phyloP scores from a whole-genome alignment of 30 jellyfish, hydroid and myxozoan genomes.

The Cassiopea xamachana region DNA sequence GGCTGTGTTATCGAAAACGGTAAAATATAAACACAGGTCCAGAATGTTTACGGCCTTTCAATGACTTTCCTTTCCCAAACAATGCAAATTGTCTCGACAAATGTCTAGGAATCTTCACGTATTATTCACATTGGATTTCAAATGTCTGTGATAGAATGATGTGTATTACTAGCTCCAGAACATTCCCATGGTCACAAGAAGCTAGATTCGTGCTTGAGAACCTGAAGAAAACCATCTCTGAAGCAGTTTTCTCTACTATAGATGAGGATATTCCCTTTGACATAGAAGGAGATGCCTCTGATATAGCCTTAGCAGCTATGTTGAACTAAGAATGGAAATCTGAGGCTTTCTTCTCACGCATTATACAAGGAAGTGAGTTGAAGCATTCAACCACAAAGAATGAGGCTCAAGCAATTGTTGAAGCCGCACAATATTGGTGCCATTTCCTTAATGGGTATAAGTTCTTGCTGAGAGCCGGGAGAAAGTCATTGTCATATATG shows the following conservation, averaged over 20 bases:
- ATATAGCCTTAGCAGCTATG: not conserved
- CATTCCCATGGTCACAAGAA: conserved; percentile 32
- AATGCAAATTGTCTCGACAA: conserved; percentile 52
- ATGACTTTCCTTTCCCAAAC: conserved; percentile 65
- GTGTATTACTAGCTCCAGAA: conserved; percentile 41
- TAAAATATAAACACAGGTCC: conserved; percentile 36
- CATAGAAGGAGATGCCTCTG: not conserved
- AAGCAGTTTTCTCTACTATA: conserved; percentile 30
- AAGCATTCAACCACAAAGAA: conserved; percentile 47
- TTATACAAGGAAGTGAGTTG: conserved; percentile 42
- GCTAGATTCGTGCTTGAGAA: conserved; percentile 10
- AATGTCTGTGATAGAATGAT: conserved; percentile 29
- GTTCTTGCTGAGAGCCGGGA: conserved; percentile 71
- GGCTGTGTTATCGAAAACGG: conserved; percentile 50
- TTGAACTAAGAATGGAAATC: not conserved
- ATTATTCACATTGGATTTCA: conserved; percentile 42
- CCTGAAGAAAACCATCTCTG: conserved; percentile 12
- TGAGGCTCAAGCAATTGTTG: conserved; percentile 75
- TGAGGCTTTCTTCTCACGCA: conserved; percentile 5
- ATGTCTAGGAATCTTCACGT: conserved; percentile 33
- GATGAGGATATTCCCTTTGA: conserved; percentile 16
- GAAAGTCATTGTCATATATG: conserved; percentile 70
- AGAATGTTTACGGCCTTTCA: conserved; percentile 55
- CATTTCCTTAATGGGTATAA: conserved; percentile 61
- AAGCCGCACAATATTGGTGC: conserved; percentile 58